Base-by-base conservation (phyloP, 2,797 vertebrate genomes). In the Sternotherus odoratus region DNA sequence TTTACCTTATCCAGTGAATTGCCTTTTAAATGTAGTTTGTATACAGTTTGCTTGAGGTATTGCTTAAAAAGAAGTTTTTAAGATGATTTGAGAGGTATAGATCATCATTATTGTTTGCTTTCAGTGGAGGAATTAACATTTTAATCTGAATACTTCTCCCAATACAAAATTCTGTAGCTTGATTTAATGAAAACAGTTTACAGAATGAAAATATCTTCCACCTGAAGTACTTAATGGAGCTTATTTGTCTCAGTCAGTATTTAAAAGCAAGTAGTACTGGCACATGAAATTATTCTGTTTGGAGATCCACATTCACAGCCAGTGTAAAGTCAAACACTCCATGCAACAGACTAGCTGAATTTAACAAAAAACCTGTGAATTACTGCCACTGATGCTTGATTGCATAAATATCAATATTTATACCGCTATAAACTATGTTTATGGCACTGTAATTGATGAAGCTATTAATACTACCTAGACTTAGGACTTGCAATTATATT, bases 361-460 rank as follows among this genome's bases (percentile, higher is more conserved):
- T 79, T 90, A 94, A 54, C 56, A 81, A 72, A 30, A 94, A 94
- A 94, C 92, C 30, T 94, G 91, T 91, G 36, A 97, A 86, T 96
- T 94, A 96, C 78, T 78, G 51, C 83, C 94, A 85, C 85, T 96
- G 95, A 95, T 97, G 94, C 83, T 88, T 95, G 49, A 80, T 96
- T 95, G 87, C 72, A 83, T 94, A 96, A 90, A 88, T 96, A 89
- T 95, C 75, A 96, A 91, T 95, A 95, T 95, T 94, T 94, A 97
- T 88, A 78, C 83, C 86, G 19, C 74, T 63, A 77, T 97, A 92
- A 97, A 95, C 82, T 91, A 95, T 86, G 48, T 97, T 97, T 96
- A 95, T 92, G 77, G 23, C 74, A 87, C 60, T 92, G 16, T 95
- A 97, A 95, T 96, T 97, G 92, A 94, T 94, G 97, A 95, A 39